Conservation (phyloP, 1,140 invertebrate species). For the Drosophila fuyamai region DNA sequence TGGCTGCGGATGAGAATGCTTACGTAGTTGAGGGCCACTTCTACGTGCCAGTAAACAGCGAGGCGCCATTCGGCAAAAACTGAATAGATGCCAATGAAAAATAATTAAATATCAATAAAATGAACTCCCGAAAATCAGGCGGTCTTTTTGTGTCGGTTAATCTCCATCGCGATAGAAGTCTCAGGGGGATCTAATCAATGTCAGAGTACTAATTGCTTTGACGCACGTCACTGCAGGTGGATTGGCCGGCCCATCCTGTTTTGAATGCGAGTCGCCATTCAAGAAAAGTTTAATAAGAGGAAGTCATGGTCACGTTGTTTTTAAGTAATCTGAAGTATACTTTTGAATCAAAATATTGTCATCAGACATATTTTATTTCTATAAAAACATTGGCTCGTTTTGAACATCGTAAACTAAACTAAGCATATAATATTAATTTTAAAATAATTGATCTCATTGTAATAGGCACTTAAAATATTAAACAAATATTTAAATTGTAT, state of each 20-base stretch:
- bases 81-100: constrained; percentile 29
- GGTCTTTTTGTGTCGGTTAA: constrained; percentile 28
- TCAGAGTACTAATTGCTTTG: constrained; percentile 9
- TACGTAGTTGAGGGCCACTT: constrained; percentile 74
- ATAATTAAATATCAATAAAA: constrained; percentile 16
- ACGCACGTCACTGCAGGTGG: constrained; percentile 15
- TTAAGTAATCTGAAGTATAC: neutral
- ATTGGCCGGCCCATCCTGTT: neutral
- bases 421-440: neutral
- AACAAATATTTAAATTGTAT: neutral
- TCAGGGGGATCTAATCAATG: constrained; percentile 29
- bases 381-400: neutral
- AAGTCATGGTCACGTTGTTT: constrained; percentile 18
- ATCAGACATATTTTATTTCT: neutral
- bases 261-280: constrained; percentile 27
- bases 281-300: neutral
- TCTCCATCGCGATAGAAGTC: constrained; percentile 29
- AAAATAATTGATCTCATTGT: too few species aligned
- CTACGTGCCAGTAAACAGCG: constrained; percentile 69
- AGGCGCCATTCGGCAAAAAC: constrained; percentile 84
- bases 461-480: neutral
- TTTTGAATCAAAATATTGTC: neutral
- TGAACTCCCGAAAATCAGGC: neutral
- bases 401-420: too few species aligned
- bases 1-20: constrained; percentile 80